Base-by-base conservation (phyloP, 1,140 invertebrate genomes). In the Dendrolimus kikuchii region DNA sequence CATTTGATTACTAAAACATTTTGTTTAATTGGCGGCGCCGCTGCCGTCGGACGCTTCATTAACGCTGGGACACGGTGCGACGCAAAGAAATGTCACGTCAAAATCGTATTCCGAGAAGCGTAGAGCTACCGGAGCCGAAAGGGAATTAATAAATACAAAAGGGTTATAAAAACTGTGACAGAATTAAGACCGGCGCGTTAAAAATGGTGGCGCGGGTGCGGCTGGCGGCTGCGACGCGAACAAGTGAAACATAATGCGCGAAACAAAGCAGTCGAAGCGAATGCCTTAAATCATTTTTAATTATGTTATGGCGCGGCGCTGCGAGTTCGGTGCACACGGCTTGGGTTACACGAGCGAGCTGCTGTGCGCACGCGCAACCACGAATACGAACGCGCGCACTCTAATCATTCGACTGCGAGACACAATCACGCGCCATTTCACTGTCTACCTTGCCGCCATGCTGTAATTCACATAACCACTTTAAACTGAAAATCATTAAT, bases 221-320 rank as follows among this genome's bases (percentile, higher is more conserved):
- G 68, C 64, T 69, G 80, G 60, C 66, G 66, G 68, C 64, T 69
- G 80, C 74, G 71, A 77, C 78, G 80, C 74, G 75, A 81, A 86
- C 82, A 83, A 77, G 80, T 82, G 82, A 82, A 86, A 86, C 73
- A 83, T 82, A 83, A 86, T 72, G 82, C 82, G 80, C 80, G 80
- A 86, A 86, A 86, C 80, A 86, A 86, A 86, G 80, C 82, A 86
- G 82, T 77, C 82, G 77, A 74, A 81, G 77, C 82, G 82, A 86
- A 86, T 83, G 80, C 80, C 75, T 86, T 86, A 86, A 86, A 83
- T 86, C 82, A 86, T 86, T 83, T 86, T 86, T 83, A 86, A 86
- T 86, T 86, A 86, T 86, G 82, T 86, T 86, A 86, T 86, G 80
- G 82, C 80, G 80, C 69, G 74, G 59, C 57, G 62, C 59, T 53